These are phyloP conservation scores for Bugulina stolonifera DNA, from an alignment of 2,888 invertebrate species.

Conservation along the genomic window DNA sequence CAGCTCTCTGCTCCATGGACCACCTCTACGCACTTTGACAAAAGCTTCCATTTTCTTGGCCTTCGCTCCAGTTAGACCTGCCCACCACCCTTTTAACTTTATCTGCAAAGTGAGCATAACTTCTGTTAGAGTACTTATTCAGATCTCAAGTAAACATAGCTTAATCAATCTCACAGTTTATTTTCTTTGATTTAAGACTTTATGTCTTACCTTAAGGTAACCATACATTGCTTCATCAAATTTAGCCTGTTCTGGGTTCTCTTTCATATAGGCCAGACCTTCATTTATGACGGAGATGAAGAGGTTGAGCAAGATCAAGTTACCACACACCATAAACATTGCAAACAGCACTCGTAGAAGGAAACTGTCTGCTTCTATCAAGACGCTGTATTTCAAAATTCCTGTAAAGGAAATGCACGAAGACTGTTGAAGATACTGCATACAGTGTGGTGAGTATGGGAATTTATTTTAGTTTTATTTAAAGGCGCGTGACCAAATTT, in stretches of 20 bases:
- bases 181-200: no score
- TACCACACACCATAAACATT: neutral
- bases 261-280: neutral
- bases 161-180: no score
- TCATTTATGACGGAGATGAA: slow-evolving; percentile 15
- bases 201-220: neutral
- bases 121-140: no score
- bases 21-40: neutral
- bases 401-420: neutral
- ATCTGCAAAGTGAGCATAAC: no score
- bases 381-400: slow-evolving; percentile 5
- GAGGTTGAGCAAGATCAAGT: slow-evolving; percentile 8
- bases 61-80: neutral
- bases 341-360: slow-evolving; percentile 7
- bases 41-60: neutral
- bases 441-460: no score
- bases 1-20: slow-evolving; percentile 10
- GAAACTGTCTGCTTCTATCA: slow-evolving; percentile 1
- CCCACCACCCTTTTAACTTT: neutral
- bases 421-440: neutral
- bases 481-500: no score
- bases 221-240: neutral
- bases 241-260: neutral
- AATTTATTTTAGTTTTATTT: no score
- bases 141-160: no score